These are phyloP conservation scores for Chunga burmeisteri DNA, from an alignment of 2,113 vertebrate species.

Conservation along the genomic window DNA sequence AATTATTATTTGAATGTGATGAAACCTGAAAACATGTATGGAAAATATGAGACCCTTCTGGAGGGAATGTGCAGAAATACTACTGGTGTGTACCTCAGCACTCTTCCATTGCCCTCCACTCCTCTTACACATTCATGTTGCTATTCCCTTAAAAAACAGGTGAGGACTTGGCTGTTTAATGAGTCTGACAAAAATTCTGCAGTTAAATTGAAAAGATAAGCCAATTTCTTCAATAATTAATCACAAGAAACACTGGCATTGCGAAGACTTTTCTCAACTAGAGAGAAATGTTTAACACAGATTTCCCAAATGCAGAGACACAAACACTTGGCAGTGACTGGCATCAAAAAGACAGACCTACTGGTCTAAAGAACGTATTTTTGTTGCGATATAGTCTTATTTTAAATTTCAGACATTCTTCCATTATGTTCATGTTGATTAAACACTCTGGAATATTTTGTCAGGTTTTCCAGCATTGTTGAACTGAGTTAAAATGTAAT, in stretches of 20 bases:
- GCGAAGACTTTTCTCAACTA: not conserved
- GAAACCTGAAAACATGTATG: not conserved
- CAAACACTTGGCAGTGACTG: not conserved
- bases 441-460: slow-evolving; percentile 29
- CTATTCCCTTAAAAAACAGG: not conserved
- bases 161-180: not conserved
- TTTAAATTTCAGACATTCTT: not conserved
- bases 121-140: not conserved
- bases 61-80: not conserved
- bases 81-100: not conserved
- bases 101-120: not conserved
- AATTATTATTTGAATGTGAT: not conserved
- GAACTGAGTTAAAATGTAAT: slow-evolving; percentile 48
- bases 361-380: not conserved
- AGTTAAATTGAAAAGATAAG: not conserved
- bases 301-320: not conserved
- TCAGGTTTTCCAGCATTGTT: slow-evolving; percentile 51
- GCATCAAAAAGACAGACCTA: not conserved
- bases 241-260: not conserved
- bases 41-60: not conserved
- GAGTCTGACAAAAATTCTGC: not conserved
- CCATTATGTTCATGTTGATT: not conserved
- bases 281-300: not conserved
- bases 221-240: not conserved
- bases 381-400: not conserved